Base-by-base conservation (phyloP, 2,888 invertebrate species). In the Trilocha varians region DNA sequence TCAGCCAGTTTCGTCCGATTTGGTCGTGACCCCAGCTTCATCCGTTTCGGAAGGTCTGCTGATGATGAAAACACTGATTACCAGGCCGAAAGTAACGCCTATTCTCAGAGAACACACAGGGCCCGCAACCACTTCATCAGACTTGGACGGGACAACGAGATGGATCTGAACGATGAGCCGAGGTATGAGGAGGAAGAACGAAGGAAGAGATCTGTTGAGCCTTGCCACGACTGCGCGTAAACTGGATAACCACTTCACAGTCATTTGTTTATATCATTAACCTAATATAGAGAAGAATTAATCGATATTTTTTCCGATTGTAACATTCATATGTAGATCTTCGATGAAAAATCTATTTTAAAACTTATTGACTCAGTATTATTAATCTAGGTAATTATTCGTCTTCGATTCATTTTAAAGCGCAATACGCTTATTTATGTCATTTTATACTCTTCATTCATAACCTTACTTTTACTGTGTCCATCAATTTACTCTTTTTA, bases 61-160 rank as follows among this genome's bases (percentile, higher is more conserved):
- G 73, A 72, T 1, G 78, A 78, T 0, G 74, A 75, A 0, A 72
- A 65, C n/a, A 42, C 43, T 4, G 64, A 54, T 2, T 58, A 55
- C 5, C 73, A 77, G 32, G 61, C 73, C 0, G 74, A 77, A n/a
- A 14, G 36, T 5, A 40, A 14, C 18, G 34, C 43, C 15, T 43
- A 67, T 32, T 80, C 80, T 18, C 75, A 78, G 44, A 75, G 84
- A 57, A 84, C 78, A 50, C 70, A 57, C 53, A 67, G 84, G 43
- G 84, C 83, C 3, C 63, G 83, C 13, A 74, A 84, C 45, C 80
- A 82, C 39, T 85, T 85, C 47, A 71, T 85, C 52, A 73, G 84
- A 43, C 72, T 85, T 0, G 84, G 84, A 1, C 64, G 84, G 41
- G 79, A 79, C 43, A 80, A 68, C 40, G 84, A 83, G 47, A 1